Percentiles rank a stretch among this genome's conserved stretches.
phyloP scores from a whole-genome alignment of 2,888 invertebrate genomes.

The Drosophila quasianomalipes region DNA sequence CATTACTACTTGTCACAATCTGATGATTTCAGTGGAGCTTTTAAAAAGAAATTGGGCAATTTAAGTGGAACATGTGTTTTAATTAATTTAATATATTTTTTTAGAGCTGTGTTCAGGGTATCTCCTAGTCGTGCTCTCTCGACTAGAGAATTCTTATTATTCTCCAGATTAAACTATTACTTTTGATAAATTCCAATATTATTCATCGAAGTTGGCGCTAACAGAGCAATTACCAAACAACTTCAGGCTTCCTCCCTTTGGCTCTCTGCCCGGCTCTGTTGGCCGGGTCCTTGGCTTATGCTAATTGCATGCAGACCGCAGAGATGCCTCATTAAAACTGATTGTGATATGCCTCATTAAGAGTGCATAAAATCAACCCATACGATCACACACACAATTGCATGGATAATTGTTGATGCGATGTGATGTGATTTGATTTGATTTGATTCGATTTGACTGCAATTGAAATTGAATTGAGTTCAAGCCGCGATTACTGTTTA shows the following conservation, averaged over 20 bases:
- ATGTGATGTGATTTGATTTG: constrained; percentile 50
- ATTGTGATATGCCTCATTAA: constrained; percentile 71
- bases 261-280: background rate
- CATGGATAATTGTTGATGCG: constrained; percentile 62
- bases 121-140: background rate
- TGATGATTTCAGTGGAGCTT: too few relatives aligned
- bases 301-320: constrained; percentile 59
- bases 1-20: too few relatives aligned
- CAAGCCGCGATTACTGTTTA: constrained; percentile 51
- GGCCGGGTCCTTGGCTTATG: constrained; percentile 2
- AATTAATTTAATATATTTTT: background rate
- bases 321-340: constrained; percentile 66
- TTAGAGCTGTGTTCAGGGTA: background rate
- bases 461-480: constrained; percentile 52
- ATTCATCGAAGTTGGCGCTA: too few relatives aligned
- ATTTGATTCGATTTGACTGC: constrained; percentile 49
- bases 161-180: background rate
- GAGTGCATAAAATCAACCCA: constrained; percentile 32
- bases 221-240: background rate
- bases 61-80: background rate
- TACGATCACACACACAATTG: constrained; percentile 10
- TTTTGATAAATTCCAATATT: background rate
- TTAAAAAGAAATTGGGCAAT: background rate
- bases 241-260: background rate
- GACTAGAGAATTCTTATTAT: background rate